Conservation (phyloP, 2,888 invertebrate species). For the Apeira syringaria region DNA sequence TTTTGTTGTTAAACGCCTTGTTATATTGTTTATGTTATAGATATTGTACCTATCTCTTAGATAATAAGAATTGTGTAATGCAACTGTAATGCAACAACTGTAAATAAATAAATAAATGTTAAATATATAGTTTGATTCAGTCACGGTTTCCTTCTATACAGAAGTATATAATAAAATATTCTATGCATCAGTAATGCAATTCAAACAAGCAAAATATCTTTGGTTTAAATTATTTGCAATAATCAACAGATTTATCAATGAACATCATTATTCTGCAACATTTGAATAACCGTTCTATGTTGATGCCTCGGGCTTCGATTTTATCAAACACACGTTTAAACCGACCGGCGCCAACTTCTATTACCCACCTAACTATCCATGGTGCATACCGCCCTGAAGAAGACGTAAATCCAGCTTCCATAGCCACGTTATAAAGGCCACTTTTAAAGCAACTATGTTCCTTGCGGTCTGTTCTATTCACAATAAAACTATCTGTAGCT, state of each 20-base stretch:
- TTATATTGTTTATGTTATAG: too few species aligned
- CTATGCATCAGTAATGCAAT: too few species aligned
- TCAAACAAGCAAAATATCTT: too few species aligned
- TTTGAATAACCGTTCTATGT: slow-evolving; percentile 54
- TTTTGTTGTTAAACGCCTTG: too few species aligned
- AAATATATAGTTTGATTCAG: too few species aligned
- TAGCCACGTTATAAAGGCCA: slow-evolving; percentile 56
- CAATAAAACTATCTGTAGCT: slow-evolving; percentile 34
- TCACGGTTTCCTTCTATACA: too few species aligned
- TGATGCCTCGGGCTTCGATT: slow-evolving; percentile 64
- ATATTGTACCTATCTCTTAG: too few species aligned
- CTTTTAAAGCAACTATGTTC: slow-evolving; percentile 56
- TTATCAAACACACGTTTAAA: slow-evolving; percentile 61
- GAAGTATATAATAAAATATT: too few species aligned
- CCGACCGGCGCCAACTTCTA: slow-evolving; percentile 69
- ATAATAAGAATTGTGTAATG: too few species aligned
- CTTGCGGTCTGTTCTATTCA: slow-evolving; percentile 51
- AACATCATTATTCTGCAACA: slow-evolving; percentile 43
- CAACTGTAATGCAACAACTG: too few species aligned
- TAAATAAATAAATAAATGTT: too few species aligned
- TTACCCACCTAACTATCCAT: slow-evolving; percentile 35
- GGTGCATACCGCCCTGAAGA: slow-evolving; percentile 53
- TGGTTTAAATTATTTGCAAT: too few species aligned
- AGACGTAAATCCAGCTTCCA: slow-evolving; percentile 57
- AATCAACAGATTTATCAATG: slow-evolving; percentile 2